Evolutionary conservation across 2,113 vertebrate genomes (phyloP).

Genomic region (Pterophyllum scalare): DNA sequence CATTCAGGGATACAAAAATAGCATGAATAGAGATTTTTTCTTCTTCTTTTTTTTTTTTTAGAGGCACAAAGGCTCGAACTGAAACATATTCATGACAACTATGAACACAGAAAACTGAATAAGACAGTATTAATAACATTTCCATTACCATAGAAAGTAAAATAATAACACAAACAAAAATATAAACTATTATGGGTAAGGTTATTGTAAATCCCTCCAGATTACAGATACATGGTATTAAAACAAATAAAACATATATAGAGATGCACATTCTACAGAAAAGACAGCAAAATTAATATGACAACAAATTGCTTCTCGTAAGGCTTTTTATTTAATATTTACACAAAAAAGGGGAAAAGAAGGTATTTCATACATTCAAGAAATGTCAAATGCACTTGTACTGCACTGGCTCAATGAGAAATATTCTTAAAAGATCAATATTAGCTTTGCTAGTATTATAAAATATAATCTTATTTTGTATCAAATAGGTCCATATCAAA

Average conservation of each 20-base stretch:
- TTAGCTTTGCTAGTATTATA: constrained; percentile 36
- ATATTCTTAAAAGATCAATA: constrained; percentile 36
- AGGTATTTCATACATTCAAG: constrained; percentile 82
- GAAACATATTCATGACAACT: constrained; percentile 27
- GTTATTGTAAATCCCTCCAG: constrained; percentile 36
- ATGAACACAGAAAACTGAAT: constrained; percentile 52
- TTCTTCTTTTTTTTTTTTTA: background rate
- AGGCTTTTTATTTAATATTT: constrained; percentile 81
- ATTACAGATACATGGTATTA: constrained; percentile 53
- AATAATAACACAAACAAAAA: constrained; percentile 55
- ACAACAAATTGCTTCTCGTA: constrained; percentile 77
- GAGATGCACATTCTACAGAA: constrained; percentile 73
- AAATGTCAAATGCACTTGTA: constrained; percentile 70
- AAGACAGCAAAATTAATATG: constrained; percentile 71
- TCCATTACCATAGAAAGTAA: constrained; percentile 24
- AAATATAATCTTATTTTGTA: constrained; percentile 42
- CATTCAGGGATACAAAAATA: constrained; percentile 75
- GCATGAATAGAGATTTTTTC: constrained; percentile 29
- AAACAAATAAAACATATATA: constrained; percentile 54
- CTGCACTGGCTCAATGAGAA: constrained; percentile 73
- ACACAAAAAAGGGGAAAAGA: constrained; percentile 77
- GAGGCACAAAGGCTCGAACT: constrained; percentile 36
- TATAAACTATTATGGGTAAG: constrained; percentile 25
- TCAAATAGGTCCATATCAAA: constrained; percentile 40
- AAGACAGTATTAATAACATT: constrained; percentile 43